phyloP scores from a whole-genome alignment of 2,888 invertebrate species.

The Rutpela maculata region DNA sequence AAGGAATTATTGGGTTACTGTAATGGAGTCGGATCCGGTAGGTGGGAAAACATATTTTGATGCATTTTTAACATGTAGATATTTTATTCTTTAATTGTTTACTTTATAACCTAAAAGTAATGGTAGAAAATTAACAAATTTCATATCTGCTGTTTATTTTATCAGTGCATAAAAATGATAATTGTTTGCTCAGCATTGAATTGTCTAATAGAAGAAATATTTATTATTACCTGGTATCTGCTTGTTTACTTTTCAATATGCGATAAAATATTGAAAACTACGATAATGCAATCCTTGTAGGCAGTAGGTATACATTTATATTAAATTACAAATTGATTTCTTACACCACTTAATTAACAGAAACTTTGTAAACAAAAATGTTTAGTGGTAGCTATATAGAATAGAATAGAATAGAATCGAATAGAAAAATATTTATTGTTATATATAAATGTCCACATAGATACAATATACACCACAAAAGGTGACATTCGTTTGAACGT shows the following conservation, averaged over 20 bases:
- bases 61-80: background rate
- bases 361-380: too few species aligned
- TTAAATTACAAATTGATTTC: background rate
- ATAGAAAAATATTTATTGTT: too few species aligned
- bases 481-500: too few species aligned
- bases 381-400: too few species aligned
- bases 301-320: background rate
- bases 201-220: background rate
- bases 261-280: background rate
- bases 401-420: too few species aligned
- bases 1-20: conserved; percentile 3
- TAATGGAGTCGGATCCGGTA: conserved; percentile 26
- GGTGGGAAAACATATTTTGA: conserved; percentile 22
- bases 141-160: background rate
- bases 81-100: background rate
- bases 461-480: too few species aligned
- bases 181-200: background rate
- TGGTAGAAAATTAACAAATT: background rate
- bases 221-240: background rate
- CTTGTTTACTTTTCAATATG: background rate
- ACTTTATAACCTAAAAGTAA: conserved; percentile 21
- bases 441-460: too few species aligned
- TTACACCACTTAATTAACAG: too few species aligned
- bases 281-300: background rate
- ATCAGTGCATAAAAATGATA: background rate